Evolutionary conservation across 2,113 vertebrate genomes (phyloP), one percentile per base, ranked within the genome.

Genomic region (Archocentrus centrarchus): DNA sequence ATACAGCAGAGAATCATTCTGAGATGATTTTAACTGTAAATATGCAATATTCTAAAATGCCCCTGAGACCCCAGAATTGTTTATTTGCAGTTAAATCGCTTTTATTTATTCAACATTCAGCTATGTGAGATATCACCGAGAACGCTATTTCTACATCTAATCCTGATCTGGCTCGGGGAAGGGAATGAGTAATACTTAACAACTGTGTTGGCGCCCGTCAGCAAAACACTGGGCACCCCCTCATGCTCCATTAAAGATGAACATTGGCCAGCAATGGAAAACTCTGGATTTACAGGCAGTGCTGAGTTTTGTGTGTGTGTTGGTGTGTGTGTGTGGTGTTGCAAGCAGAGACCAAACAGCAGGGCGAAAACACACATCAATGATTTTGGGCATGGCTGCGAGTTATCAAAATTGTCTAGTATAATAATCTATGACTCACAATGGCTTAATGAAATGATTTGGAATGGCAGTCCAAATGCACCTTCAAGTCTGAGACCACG

Each of bases 161-260:
- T 60, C 10, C 57, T 57, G 77, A 82, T 84, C 39, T 78, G 53
- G 59, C 77, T 87, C 20, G 4, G 30, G 61, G 73, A 83, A 85
- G 75, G 44, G 32, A 84, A 59, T 61, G 70, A 86, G 64, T 58
- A 83, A 75, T 70, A 68, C 22, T 85, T 70, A 53, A 86, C 61
- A 83, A 83, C 59, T 70, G 82, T 37, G 79, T 53, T 83, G 78
- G 84, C 5, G 39, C 53, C 62, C 53, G 24, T 86, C 47, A 87
- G 85, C 84, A 73, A 77, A 93, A 85, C 79, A 68, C 57, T 70
- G 66, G 59, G 76, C 32, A 73, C 77, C 78, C 61, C 73, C 81
- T 77, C 66, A 77, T 73, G 83, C 73, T 86, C 63, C 81, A 87
- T 90, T 86, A 85, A 77, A 83, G 77, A 86, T 88, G 77, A 89